Evolutionary conservation across 2,113 vertebrate species (phyloP), one percentile per base, ranked within the genome.

Genomic region (Tragelaphus buxtoni): DNA sequence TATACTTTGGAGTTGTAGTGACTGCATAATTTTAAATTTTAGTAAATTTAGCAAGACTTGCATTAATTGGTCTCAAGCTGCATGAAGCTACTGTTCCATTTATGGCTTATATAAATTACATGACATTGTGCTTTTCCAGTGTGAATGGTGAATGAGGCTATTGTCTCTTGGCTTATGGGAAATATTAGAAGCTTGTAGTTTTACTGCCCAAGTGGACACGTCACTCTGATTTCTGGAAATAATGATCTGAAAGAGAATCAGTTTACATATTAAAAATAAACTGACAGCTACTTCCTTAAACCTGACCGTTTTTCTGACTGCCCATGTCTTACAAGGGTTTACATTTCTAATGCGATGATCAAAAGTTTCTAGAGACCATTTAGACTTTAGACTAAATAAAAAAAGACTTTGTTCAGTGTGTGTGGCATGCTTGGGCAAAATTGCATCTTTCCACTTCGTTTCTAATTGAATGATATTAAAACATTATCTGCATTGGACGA

Each of bases 71-170:
- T 98, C 83, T 98, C 89, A 77, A 88, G 82, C 92, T 96, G 81
- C 95, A 98, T 98, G 84, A 98, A 98, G 61, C 96, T 98, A 96
- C 98, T 88, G 96, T 97, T 97, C 98, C 98, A 97, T 98, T 98
- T 99, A 98, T 98, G 97, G 94, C 97, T 98, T 98, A 98, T 97
- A 99, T 98, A 99, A 98, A 98, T 98, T 98, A 98, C 98, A 98
- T 84, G 97, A 97, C 98, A 97, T 98, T 99, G 98, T 98, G 90
- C 98, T 98, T 97, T 97, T 98, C 95, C 97, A 90, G 9, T 97
- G 98, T 98, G 97, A 99, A 98, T 99, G 97, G 98, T 99, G 98
- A 99, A 99, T 98, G 98, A 98, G 91, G 39, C 98, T 88, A 98
- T 99, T 99, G 98, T 99, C 84, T 97, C 94, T 91, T 97, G 90